Conservation (phyloP, 2,113 vertebrate genomes). For the Odontophorus gujanensis region DNA sequence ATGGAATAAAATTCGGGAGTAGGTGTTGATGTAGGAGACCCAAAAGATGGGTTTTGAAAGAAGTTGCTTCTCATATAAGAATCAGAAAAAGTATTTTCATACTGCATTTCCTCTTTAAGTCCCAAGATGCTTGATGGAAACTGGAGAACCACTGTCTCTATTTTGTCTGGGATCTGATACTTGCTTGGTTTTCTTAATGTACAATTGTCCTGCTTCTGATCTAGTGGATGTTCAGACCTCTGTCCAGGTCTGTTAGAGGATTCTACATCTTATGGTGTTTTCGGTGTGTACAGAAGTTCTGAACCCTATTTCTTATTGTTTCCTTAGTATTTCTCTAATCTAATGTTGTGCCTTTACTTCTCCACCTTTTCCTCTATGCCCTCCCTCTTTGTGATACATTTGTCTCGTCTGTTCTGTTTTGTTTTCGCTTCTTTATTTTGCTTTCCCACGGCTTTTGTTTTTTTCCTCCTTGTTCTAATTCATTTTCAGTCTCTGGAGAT, state of each 20-base stretch:
- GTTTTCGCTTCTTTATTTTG: slow-evolving; percentile 20
- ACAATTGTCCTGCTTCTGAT: not conserved
- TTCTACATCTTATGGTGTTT: not conserved
- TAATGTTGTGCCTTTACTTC: not conserved
- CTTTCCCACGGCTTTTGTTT: not conserved
- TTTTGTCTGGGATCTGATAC: not conserved
- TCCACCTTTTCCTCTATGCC: not conserved
- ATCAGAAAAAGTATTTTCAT: not conserved
- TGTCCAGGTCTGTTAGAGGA: not conserved
- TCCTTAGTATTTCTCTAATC: not conserved
- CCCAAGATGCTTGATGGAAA: not conserved
- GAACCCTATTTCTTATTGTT: not conserved
- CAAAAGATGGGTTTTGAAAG: not conserved
- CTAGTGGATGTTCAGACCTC: not conserved
- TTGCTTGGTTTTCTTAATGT: not conserved
- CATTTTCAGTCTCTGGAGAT: not conserved
- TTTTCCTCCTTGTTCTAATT: not conserved
- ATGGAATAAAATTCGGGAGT: not conserved
- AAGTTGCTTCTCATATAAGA: not conserved
- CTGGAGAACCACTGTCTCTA: not conserved
- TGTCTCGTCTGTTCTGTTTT: slow-evolving; percentile 4
- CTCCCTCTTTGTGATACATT: not conserved
- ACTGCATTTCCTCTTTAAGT: not conserved
- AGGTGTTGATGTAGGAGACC: not conserved
- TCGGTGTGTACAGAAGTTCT: not conserved